phyloP scores from a whole-genome alignment of 2,113 vertebrate genomes.

The Psittacula cyanocephala region DNA sequence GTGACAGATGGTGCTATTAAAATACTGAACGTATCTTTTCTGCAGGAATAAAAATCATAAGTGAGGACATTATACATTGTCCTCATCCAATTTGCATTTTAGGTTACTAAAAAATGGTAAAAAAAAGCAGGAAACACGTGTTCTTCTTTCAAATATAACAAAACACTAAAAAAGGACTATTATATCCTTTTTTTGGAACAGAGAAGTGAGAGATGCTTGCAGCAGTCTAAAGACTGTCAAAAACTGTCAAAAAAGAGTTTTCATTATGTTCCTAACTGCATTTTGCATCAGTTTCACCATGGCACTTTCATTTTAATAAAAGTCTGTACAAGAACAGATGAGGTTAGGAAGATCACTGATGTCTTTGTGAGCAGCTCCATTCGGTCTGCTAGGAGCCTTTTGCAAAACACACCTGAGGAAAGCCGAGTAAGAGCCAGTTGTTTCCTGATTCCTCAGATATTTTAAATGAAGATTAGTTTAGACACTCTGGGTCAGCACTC shows the following conservation, averaged over 20 bases:
- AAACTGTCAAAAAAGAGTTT: not conserved
- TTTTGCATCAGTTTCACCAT: conserved; percentile 33
- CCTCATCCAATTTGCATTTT: conserved; percentile 22
- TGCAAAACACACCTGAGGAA: not conserved
- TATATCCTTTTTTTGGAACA: not conserved
- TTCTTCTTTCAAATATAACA: not conserved
- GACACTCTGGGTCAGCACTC: conserved; percentile 7
- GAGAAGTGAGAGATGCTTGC: not conserved
- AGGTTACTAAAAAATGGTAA: not conserved
- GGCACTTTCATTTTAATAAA: conserved; percentile 12
- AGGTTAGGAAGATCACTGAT: not conserved
- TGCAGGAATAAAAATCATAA: not conserved
- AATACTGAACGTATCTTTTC: conserved; percentile 59
- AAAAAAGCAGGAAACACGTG: not conserved
- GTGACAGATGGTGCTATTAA: conserved; percentile 75
- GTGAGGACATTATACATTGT: not conserved
- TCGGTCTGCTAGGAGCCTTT: not conserved
- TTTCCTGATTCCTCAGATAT: not conserved
- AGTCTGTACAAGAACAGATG: not conserved
- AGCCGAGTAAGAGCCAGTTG: not conserved
- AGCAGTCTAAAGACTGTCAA: not conserved
- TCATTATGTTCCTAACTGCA: not conserved
- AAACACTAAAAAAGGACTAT: not conserved
- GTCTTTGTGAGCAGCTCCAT: not conserved
- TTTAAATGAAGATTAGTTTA: conserved; percentile 7